Evolutionary conservation across 2,888 invertebrate genomes (phyloP).

Genomic region (Idaea aversata): DNA sequence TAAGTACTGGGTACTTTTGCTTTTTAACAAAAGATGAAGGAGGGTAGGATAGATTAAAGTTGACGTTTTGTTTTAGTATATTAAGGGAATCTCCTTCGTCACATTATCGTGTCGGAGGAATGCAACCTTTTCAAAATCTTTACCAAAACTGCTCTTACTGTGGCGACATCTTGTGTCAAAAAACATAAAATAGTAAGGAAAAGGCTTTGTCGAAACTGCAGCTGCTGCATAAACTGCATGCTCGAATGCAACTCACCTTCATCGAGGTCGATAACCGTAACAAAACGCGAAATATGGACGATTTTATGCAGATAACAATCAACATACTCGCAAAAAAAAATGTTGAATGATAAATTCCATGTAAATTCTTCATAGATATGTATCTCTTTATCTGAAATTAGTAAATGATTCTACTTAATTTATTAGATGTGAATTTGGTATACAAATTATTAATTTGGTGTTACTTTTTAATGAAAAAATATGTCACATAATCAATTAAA

Average conservation of each 20-base stretch:
- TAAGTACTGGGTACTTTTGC: no score
- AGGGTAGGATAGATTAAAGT: no score
- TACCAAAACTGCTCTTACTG: conserved; percentile 31
- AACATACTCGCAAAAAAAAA: neutral
- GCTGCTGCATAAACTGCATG: neutral
- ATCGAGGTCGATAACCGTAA: neutral
- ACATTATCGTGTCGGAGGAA: no score
- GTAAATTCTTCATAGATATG: neutral
- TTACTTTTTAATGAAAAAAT: no score
- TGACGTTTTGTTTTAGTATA: no score
- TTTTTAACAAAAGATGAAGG: no score
- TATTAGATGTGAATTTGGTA: no score
- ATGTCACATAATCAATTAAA: no score
- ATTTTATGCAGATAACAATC: neutral
- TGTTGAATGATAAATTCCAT: neutral
- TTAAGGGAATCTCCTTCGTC: no score
- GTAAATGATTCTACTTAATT: no score
- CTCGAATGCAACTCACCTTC: neutral
- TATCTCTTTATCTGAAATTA: neutral
- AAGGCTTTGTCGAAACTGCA: no score
- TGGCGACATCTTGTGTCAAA: conserved; percentile 28
- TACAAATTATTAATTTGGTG: no score
- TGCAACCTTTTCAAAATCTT: conserved; percentile 27
- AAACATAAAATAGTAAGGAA: neutral
- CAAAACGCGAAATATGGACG: neutral